phyloP scores from a whole-genome alignment of 2,888 invertebrate species.

The Rhogogaster chlorosoma region DNA sequence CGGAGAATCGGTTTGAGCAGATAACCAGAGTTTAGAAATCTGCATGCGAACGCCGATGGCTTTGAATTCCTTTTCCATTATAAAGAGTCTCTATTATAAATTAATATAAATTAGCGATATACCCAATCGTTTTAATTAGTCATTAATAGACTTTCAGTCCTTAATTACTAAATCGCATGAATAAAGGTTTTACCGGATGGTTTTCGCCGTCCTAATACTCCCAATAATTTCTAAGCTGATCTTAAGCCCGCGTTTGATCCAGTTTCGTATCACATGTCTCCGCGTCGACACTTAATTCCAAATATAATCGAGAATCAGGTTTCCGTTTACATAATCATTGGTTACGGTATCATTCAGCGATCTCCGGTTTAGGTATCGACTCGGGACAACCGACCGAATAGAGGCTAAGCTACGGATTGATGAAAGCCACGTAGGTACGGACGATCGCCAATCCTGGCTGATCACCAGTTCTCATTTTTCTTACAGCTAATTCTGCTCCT shows the following conservation, averaged over 20 bases:
- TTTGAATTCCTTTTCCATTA: too few relatives aligned
- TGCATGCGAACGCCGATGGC: neutral
- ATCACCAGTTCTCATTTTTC: neutral
- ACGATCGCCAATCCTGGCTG: neutral
- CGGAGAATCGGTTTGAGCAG: neutral
- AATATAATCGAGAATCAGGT: constrained; percentile 13
- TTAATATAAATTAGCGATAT: neutral
- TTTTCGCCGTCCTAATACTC: neutral
- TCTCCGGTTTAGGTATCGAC: constrained; percentile 16
- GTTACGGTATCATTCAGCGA: constrained; percentile 1
- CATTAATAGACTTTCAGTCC: neutral
- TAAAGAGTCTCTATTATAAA: too few relatives aligned
- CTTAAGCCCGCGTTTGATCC: neutral
- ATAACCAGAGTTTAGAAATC: constrained; percentile 12
- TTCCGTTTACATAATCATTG: constrained; percentile 26
- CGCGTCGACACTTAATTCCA: too few relatives aligned
- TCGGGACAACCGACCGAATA: neutral
- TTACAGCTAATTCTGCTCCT: neutral
- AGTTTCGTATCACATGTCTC: neutral
- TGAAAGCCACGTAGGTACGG: neutral
- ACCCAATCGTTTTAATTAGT: neutral
- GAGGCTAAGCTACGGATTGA: neutral
- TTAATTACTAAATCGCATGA: neutral
- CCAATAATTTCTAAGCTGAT: neutral
- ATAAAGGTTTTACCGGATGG: neutral